Base-by-base conservation (phyloP, 1,140 invertebrate species). In the Micrasema longulum region DNA sequence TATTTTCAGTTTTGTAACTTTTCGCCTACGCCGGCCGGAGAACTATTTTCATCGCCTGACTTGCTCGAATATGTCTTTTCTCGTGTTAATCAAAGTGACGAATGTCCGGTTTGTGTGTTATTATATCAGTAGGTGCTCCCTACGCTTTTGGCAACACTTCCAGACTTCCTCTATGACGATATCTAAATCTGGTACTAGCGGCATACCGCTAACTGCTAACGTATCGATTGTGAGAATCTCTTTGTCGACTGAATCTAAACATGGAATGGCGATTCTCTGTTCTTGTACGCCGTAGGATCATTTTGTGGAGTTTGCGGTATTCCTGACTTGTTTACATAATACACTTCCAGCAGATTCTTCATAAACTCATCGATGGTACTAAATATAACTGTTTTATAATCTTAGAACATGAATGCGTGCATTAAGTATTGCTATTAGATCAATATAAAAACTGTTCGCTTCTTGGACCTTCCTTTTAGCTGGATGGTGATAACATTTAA, bases 151-250 rank as follows among this genome's bases (percentile, higher is more conserved):
- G 55, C 36, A 60, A 60, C n/a, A 11, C 7, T 16, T 16, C 55
- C 36, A 60, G 55, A 60, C 55, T 20, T 60, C 35, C 55, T 60
- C 35, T 60, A 12, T 38, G 36, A 12, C 35, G 55, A 18, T 53
- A 22, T 60, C 55, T 60, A 60, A 43, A 60, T 60, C 55, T 36
- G 55, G 55, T 60, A 31, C 55, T 31, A 60, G 55, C 31, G 35
- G 16, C 55, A 12, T 38, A 22, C 55, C 20, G 4, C 50, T n/a
- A 12, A 22, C 55, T 9, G 4, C 50, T n/a, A 12, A 11, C 35
- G 14, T 53, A 7, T 14, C 55, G 55, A 60, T 38, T 60, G 55
- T 60, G 55, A 60, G 55, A 60, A 31, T 36, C 55, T 18, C 36
- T 20, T 60, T 60, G 55, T 60, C 55, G 31, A 60, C 55, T 18